Evolutionary conservation across 2,888 invertebrate species (phyloP).

Genomic region (Stenoptilia bipunctidactyla): DNA sequence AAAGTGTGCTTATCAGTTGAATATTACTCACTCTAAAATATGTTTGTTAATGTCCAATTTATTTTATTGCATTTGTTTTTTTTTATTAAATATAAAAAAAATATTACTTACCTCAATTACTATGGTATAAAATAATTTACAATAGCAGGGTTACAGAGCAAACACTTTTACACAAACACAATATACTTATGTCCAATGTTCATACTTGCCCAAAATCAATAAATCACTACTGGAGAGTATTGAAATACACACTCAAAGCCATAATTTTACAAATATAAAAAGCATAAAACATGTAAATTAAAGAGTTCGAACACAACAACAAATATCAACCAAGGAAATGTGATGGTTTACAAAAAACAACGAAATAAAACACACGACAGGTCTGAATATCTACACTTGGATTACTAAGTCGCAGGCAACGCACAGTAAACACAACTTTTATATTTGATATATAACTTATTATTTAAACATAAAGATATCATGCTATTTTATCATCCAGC

Average conservation of each 20-base stretch:
- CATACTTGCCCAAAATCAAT: no score
- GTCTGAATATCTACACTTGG: constrained; percentile 57
- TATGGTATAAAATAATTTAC: no score
- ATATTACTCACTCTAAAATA: no score
- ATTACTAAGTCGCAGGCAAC: constrained; percentile 54
- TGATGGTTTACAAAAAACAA: constrained; percentile 14
- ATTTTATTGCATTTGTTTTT: no score
- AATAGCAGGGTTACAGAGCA: no score
- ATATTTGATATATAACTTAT: constrained; percentile 19
- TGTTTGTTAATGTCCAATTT: no score
- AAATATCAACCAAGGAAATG: constrained; percentile 12
- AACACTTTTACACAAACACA: no score
- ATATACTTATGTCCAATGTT: no score
- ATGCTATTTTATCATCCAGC: constrained; percentile 13
- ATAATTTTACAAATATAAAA: constrained; percentile 10
- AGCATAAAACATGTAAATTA: constrained; percentile 4
- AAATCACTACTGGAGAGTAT: no score
- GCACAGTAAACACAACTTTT: constrained; percentile 46
- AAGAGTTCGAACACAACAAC: constrained; percentile 12
- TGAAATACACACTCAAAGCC: constrained; percentile 5
- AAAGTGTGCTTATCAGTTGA: no score
- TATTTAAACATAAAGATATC: neutral
- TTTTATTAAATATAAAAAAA: no score
- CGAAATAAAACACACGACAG: constrained; percentile 27
- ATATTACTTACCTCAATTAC: no score